Base-by-base conservation (phyloP, 2,888 invertebrate species). In the Drosophila suboccidentalis region DNA sequence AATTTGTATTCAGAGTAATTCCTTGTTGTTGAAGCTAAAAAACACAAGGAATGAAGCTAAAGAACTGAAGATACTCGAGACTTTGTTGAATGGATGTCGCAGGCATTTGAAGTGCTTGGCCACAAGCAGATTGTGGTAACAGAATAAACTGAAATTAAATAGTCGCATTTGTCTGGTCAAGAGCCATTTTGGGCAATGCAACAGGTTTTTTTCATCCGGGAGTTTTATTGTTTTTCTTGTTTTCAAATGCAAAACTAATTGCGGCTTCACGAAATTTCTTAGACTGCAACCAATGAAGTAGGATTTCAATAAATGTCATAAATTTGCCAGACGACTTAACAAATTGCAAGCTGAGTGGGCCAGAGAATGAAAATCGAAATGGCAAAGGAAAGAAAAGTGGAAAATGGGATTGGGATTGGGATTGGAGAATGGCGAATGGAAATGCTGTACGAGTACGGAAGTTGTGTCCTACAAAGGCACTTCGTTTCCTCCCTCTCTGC, bases 251-350 rank as follows among this genome's bases (percentile, higher is more conserved):
- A 59, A 63, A 71, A 75, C 60, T 75, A 75, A 75, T 67, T 75
- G 75, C 71, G 36, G 58, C 53, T 58, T 34, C 43, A 49, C n/a
- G n/a, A 43, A 32, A 49, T 59, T 29, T 43, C 36, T 13, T 49
- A 36, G 17, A 32, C 13, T 36, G 19, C 15, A 11, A 11, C 13
- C n/a, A 8, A 38, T 22, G 34, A 72, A 61, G 81, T 64, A 58
- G 72, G 80, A 83, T 87, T 87, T 81, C 80, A 87, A 87, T 87
- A 87, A 87, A 79, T 77, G 82, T 71, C 84, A 77, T 81, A 81
- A 83, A 81, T 81, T 87, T 78, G 67, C 50, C 80, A 72, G 71
- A 71, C 80, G 79, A 81, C 72, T 86, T 83, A 77, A 79, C 81
- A 79, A 71, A 74, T 73, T 78, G 76, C 59, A 78, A 57, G 49